phyloP scores from a whole-genome alignment of 2,888 invertebrate genomes.

The Rapana venosa region DNA sequence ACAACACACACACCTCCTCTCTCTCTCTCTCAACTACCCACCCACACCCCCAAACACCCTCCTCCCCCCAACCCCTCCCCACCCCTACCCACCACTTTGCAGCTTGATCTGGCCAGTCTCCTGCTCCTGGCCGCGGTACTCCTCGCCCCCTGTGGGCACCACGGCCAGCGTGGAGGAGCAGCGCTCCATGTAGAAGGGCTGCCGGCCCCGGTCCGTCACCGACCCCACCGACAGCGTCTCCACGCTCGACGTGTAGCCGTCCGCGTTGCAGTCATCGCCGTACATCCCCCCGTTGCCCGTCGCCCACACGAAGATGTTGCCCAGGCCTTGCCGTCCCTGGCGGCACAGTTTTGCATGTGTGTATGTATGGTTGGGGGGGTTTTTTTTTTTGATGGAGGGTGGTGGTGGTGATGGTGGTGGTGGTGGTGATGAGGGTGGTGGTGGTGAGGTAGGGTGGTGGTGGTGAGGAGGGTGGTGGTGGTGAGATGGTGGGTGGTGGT shows the following conservation, averaged over 20 bases:
- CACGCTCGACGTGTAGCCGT: constrained; percentile 75
- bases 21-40: neutral
- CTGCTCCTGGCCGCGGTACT: constrained; percentile 49
- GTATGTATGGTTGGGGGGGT: too few species aligned
- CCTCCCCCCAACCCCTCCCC: constrained; percentile 36
- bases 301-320: constrained; percentile 76
- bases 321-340: constrained; percentile 72
- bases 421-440: too few species aligned
- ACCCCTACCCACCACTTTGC: constrained; percentile 68
- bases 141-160: constrained; percentile 66
- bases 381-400: too few species aligned
- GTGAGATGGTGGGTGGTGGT: too few species aligned
- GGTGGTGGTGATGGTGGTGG: too few species aligned
- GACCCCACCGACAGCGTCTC: constrained; percentile 75
- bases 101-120: constrained; percentile 56
- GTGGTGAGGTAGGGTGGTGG: too few species aligned
- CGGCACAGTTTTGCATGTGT: too few species aligned
- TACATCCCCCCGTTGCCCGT: constrained; percentile 76
- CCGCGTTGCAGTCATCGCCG: constrained; percentile 74
- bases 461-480: too few species aligned
- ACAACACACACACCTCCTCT: neutral
- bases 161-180: constrained; percentile 75
- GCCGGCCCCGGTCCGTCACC: constrained; percentile 64
- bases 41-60: constrained; percentile 27
- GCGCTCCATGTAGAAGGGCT: constrained; percentile 74